Conservation (phyloP, 1,140 invertebrate genomes). For the Nasonia longicornis region DNA sequence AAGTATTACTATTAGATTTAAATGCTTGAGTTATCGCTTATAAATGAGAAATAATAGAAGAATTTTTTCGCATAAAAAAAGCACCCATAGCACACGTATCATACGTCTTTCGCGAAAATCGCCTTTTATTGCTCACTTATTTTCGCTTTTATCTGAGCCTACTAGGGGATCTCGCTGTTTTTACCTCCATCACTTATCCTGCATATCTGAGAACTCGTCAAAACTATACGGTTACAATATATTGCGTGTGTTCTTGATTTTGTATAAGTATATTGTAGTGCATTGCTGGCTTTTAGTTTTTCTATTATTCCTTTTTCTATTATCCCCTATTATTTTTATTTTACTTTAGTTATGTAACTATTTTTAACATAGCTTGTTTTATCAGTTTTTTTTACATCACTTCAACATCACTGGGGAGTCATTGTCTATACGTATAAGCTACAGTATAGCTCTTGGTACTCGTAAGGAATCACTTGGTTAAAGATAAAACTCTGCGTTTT, state of each 20-base stretch:
- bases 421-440: conserved; percentile 7
- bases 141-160: not conserved
- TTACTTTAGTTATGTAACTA: conserved; percentile 22
- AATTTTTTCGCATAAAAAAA: conserved; percentile 22
- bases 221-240: not conserved
- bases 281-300: conserved; percentile 30
- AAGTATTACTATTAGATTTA: conserved; percentile 2
- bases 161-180: conserved; percentile 16
- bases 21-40: not conserved
- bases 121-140: not conserved
- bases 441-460: conserved; percentile 18
- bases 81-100: conserved; percentile 10
- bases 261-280: conserved; percentile 12
- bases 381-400: conserved; percentile 19
- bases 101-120: not conserved
- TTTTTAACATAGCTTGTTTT: conserved; percentile 24
- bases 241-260: not conserved
- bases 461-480: conserved; percentile 43
- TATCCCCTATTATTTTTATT: conserved; percentile 24
- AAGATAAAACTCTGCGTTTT: conserved; percentile 37
- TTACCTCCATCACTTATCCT: not conserved
- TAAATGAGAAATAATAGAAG: not conserved
- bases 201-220: conserved; percentile 1
- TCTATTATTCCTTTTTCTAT: not conserved
- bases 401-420: conserved; percentile 30